A percentile compares a stretch with the other conserved stretches of the same genome.
phyloP scores from a whole-genome alignment of 2,797 vertebrate species.

The Paguma larvata region DNA sequence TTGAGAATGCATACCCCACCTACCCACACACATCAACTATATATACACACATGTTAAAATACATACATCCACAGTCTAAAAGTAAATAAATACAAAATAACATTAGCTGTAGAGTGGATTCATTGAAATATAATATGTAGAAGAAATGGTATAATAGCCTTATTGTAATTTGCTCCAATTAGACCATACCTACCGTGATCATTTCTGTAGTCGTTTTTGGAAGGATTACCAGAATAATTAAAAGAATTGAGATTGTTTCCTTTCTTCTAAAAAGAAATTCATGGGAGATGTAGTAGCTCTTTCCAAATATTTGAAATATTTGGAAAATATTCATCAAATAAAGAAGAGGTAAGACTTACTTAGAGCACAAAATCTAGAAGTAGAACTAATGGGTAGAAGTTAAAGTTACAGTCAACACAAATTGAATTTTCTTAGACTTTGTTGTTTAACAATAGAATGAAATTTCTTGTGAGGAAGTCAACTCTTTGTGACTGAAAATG shows the following conservation, averaged over 20 bases:
- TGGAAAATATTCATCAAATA: neutral
- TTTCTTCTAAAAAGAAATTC: constrained; percentile 7
- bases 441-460: neutral
- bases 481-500: neutral
- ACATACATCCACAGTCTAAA: neutral
- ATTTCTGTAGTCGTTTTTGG: neutral
- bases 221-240: neutral
- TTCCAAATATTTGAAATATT: neutral
- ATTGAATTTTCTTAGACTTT: neutral
- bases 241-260: neutral
- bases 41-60: neutral
- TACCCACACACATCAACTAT: neutral
- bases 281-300: neutral
- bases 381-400: neutral
- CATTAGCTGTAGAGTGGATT: neutral
- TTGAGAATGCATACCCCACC: neutral
- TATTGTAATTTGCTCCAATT: neutral
- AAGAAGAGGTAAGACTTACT: neutral
- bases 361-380: neutral
- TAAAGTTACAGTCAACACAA: neutral
- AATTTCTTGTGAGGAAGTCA: neutral
- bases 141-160: neutral
- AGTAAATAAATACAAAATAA: neutral
- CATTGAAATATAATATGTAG: neutral
- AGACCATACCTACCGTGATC: neutral